These are phyloP conservation scores for Cephonodes hylas DNA, from an alignment of 2,888 invertebrate species.

Conservation along the genomic window DNA sequence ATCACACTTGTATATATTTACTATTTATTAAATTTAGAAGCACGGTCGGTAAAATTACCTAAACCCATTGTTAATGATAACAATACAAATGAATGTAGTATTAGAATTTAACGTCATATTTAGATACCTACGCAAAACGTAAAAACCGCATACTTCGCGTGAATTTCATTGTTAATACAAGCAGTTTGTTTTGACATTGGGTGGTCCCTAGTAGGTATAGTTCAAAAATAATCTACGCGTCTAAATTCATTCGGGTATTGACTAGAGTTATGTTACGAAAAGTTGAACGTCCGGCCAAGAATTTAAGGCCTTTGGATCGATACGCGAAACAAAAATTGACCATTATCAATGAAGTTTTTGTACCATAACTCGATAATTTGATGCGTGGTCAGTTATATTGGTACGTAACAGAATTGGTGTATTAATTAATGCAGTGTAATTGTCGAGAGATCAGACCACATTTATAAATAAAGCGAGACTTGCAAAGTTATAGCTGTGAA, in stretches of 20 bases:
- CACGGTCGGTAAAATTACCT: background rate
- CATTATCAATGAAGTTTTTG: background rate
- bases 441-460: background rate
- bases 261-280: background rate
- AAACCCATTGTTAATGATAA: no score
- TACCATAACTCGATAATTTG: background rate
- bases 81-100: background rate
- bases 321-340: background rate
- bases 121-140: background rate
- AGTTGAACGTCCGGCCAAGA: background rate
- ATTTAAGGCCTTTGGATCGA: background rate
- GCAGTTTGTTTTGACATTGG: background rate
- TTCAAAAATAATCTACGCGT: background rate
- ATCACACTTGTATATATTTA: background rate
- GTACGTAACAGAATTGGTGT: background rate
- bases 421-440: background rate
- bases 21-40: background rate
- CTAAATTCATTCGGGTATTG: background rate
- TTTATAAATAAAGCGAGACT: background rate
- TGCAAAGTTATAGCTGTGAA: conserved; percentile 27
- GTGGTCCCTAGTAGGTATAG: background rate
- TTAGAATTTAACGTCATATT: background rate
- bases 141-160: background rate
- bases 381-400: background rate
- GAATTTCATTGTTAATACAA: background rate